phyloP scores from a whole-genome alignment of 2,888 invertebrate genomes.

The Diadegma fenestrale region DNA sequence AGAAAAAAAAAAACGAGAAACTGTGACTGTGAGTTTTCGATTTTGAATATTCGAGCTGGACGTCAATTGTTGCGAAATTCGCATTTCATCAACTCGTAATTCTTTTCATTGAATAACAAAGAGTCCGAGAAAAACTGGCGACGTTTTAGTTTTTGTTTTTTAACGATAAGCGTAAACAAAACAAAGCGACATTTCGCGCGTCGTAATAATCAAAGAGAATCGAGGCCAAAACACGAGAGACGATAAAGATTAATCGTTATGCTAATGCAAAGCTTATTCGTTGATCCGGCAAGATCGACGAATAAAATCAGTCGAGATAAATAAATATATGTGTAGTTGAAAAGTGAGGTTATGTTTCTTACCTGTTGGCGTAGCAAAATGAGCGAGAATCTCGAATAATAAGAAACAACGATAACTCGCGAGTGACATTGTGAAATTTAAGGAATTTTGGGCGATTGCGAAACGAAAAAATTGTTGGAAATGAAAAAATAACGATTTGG shows the following conservation, averaged over 20 bases:
- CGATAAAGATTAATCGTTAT: not conserved
- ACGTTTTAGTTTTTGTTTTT: too few species aligned
- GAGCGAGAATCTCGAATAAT: slow-evolving; percentile 44
- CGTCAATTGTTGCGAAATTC: too few species aligned
- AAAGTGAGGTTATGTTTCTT: slow-evolving; percentile 76
- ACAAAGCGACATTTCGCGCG: not conserved
- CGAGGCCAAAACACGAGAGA: not conserved
- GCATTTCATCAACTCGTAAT: too few species aligned
- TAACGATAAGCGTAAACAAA: not conserved
- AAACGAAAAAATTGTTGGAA: not conserved
- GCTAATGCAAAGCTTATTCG: not conserved
- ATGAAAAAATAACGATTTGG: not conserved
- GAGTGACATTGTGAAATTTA: not conserved
- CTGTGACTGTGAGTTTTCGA: too few species aligned
- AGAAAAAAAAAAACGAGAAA: too few species aligned
- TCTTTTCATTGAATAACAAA: too few species aligned
- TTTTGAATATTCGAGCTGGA: too few species aligned
- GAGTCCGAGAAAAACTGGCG: too few species aligned
- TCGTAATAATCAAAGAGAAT: not conserved
- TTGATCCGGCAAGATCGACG: not conserved
- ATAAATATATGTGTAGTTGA: not conserved
- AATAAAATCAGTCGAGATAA: not conserved
- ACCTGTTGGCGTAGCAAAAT: slow-evolving; percentile 64
- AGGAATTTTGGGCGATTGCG: not conserved
- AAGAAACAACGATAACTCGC: slow-evolving; percentile 21